Evolutionary conservation across 2,797 vertebrate genomes (phyloP).

Genomic region (Enteromius thamalakanensis): DNA sequence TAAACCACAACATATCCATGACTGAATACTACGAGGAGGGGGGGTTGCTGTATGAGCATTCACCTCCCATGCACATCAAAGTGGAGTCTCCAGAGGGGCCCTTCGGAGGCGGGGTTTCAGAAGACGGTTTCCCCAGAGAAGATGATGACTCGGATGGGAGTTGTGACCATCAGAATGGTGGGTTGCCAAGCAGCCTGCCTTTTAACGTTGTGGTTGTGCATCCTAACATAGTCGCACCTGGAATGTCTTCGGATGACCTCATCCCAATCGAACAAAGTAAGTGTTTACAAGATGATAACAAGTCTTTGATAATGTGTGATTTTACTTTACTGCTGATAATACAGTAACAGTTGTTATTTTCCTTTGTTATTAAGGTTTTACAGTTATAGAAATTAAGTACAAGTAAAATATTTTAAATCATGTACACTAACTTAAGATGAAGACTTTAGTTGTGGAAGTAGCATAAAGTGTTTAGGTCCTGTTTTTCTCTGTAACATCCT

Average conservation of each 20-base stretch:
- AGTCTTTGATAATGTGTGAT: neutral
- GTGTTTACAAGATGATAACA: conserved; percentile 36
- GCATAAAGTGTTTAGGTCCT: neutral
- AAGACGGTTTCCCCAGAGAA: conserved; percentile 83
- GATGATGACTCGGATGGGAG: conserved; percentile 82
- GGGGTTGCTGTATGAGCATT: conserved; percentile 86
- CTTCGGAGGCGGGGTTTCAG: conserved; percentile 79
- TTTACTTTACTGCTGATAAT: neutral
- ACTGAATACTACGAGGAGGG: conserved; percentile 86
- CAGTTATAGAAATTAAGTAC: neutral
- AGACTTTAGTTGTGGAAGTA: neutral
- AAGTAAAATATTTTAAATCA: neutral
- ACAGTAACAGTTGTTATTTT: neutral
- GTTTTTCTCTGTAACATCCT: neutral
- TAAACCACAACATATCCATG: conserved; percentile 78
- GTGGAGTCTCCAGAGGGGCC: conserved; percentile 85
- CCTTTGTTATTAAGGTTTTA: neutral
- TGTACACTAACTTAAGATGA: neutral
- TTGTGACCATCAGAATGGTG: conserved; percentile 75
- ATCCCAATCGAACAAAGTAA: conserved; percentile 82
- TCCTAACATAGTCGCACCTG: conserved; percentile 81
- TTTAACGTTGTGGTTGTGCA: conserved; percentile 86
- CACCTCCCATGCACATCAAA: conserved; percentile 87
- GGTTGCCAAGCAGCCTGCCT: conserved; percentile 77
- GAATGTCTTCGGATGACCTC: conserved; percentile 81